Evolutionary conservation across 2,797 vertebrate genomes (phyloP).

Genomic region (Dallia pectoralis): DNA sequence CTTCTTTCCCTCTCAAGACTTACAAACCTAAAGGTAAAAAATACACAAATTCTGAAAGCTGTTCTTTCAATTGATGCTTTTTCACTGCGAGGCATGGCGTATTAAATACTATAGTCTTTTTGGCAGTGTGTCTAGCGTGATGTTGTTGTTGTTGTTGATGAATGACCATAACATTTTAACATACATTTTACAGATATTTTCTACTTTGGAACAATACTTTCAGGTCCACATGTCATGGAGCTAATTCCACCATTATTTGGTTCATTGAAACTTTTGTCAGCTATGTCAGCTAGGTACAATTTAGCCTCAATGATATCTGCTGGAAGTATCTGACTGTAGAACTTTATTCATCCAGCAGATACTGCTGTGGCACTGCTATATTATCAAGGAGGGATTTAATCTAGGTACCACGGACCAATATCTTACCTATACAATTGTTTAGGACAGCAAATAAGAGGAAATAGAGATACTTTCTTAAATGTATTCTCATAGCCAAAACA

Average conservation of each 20-base stretch:
- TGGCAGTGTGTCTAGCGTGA: neutral
- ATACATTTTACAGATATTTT: neutral
- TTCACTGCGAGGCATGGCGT: neutral
- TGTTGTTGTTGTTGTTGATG: neutral
- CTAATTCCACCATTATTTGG: neutral
- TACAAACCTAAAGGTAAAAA: neutral
- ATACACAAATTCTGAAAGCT: no score
- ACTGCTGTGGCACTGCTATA: conserved; percentile 46
- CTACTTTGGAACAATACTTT: neutral
- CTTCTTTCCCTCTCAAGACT: neutral
- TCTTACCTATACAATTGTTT: neutral
- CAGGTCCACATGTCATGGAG: neutral
- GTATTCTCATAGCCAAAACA: conserved; percentile 53
- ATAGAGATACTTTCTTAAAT: conserved; percentile 29
- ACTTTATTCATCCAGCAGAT: conserved; percentile 57
- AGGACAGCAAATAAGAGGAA: neutral
- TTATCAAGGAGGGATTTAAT: conserved; percentile 24
- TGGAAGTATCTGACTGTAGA: conserved; percentile 26
- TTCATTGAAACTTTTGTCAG: neutral
- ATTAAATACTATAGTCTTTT: neutral
- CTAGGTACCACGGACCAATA: conserved; percentile 19
- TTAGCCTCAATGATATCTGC: neutral
- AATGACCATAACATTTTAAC: neutral
- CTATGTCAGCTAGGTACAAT: neutral
- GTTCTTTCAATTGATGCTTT: neutral